Conservation (phyloP, 2,888 invertebrate genomes). For the Trichogramma evanescens region DNA sequence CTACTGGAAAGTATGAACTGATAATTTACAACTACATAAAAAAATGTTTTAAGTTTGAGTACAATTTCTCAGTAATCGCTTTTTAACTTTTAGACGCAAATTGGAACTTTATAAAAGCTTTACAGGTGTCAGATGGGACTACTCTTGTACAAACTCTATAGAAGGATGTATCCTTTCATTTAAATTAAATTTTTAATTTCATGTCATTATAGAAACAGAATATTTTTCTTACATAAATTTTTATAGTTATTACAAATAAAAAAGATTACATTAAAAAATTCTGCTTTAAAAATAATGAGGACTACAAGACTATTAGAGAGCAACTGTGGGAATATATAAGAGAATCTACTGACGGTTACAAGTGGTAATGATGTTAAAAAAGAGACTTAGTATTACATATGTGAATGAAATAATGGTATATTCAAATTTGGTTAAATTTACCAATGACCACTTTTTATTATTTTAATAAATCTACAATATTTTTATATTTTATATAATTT, state of each 20-base stretch:
- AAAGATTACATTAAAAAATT: constrained; percentile 29
- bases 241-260: constrained; percentile 29
- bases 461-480: too few species aligned
- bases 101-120: constrained; percentile 24
- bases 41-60: background rate
- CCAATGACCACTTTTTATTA: too few species aligned
- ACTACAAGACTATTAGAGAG: constrained; percentile 20
- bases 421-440: background rate
- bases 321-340: constrained; percentile 31
- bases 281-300: constrained; percentile 21
- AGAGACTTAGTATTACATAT: constrained; percentile 12
- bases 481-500: too few species aligned
- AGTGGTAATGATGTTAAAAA: constrained; percentile 20
- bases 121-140: constrained; percentile 27
- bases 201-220: constrained; percentile 1
- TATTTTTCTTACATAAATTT: constrained; percentile 12
- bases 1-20: constrained; percentile 25
- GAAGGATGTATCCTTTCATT: constrained; percentile 28
- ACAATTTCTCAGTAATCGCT: background rate
- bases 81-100: constrained; percentile 22
- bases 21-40: background rate
- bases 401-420: background rate
- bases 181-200: background rate
- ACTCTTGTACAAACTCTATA: constrained; percentile 1
- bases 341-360: constrained; percentile 16